Base-by-base conservation (phyloP, 2,888 invertebrate genomes). In the Acronicta alni region DNA sequence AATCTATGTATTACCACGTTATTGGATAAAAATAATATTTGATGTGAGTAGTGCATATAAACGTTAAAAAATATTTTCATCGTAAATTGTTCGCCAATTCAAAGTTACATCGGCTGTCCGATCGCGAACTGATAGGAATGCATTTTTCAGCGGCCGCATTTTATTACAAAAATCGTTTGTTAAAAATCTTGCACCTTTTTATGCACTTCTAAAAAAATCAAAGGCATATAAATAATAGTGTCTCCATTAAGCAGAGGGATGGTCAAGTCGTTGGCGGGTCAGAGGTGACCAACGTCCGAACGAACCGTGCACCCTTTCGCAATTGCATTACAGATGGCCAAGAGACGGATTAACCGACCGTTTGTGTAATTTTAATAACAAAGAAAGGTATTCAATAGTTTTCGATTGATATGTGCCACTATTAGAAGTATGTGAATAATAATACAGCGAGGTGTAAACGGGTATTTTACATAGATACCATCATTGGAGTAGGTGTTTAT, bases 221-320 rank as follows among this genome's bases (percentile, higher is more conserved):
- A 65, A 64, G 8, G 38, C 17, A 68, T 76, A 74, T 48, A 53
- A 70, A 59, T 56, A 70, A 65, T 56, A 38, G 8, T 16, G 77
- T 77, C 49, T 70, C 30, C 37, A 26, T 39, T 39, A 48, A 54
- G 47, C 32, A 35, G 37, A 47, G 55, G 71, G 71, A 68, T 67
- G 54, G 62, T 63, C 60, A 66, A 78, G 75, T 82, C 83, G 86
- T 88, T 85, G 88, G 84, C 77, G 83, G 92, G 93, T 93, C 93
- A 93, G 85, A 91, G 93, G 93, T 93, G 91, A 89, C 83, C 87
- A 93, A 93, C 93, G 89, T 88, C 76, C 80, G 69, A 74, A 57
- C 65, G 64, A 42, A 62, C 57, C 69, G 68, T 82, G 82, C 85
- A 90, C 91, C 91, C 92, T 91, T 92, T 90, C 77, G 89, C 88